Evolutionary conservation across 2,797 vertebrate species (phyloP), one percentile per base, ranked within the genome.

Genomic region (Paratrypauchen microcephalus): DNA sequence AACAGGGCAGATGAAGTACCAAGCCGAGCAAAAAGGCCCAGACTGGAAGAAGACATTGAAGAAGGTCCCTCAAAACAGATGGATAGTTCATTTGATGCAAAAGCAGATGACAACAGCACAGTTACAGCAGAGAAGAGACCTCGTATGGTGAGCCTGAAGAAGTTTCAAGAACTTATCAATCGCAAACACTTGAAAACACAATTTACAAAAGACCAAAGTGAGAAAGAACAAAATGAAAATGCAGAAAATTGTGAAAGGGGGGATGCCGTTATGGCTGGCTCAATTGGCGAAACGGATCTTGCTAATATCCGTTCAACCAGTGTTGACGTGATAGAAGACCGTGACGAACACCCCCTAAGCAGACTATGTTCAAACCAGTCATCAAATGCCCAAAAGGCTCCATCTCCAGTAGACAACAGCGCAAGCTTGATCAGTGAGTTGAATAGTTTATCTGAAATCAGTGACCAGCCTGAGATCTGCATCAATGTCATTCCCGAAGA

Each of bases 101-200:
- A 72, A 9, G 32, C 3, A 4, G 48, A 52, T 2, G 0, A 28
- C 24, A 3, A 6, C 39, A 68, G 62, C 0, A 2, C 13, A 6
- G 54, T 24, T 4, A 41, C 58, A 21, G 16, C 21, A 5, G 32
- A 1, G 3, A 67, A 21, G 36, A 68, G 54, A 2, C 50, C 57
- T 0, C 21, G 8, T n/a, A 52, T 2, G 21, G 71, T 77, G 39
- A 70, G 32, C 30, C 69, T 88, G 62, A 75, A 77, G 54, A 72
- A 86, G 30, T 72, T 88, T 26, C 47, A 87, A 23, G 72, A 85
- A 2, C 64, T 86, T 2, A 65, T 89, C 23, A 74, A 74, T 59
- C 19, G 4, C 1, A 65, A 69, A 23, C 73, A 80, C 36, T 55
- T 61, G 4, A 88, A 65, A 66, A 68, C 48, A 0, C 71, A 47